Evolutionary conservation across 2,888 invertebrate species (phyloP).

Genomic region (Carabus problematicus): DNA sequence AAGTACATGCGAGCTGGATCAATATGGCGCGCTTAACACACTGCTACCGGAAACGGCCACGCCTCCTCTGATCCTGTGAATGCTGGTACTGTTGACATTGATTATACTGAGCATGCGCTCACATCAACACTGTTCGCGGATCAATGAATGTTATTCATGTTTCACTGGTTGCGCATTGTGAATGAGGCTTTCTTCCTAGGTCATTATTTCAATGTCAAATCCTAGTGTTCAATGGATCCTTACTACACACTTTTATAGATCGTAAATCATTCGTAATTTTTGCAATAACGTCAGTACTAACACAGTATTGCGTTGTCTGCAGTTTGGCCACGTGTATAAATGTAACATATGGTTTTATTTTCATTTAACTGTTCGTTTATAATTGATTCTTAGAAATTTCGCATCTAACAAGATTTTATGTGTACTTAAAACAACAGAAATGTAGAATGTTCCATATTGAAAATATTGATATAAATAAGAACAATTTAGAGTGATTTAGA

Average conservation of each 20-base stretch:
- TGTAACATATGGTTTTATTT: too few species aligned
- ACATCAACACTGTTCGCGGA: background rate
- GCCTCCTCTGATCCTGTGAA: conserved; percentile 19
- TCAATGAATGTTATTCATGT: conserved; percentile 34
- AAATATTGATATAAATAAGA: too few species aligned
- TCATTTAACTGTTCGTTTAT: too few species aligned
- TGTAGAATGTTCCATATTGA: too few species aligned
- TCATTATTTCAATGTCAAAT: conserved; percentile 32
- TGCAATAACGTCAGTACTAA: conserved; percentile 9
- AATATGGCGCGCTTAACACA: conserved; percentile 23
- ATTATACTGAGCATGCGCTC: conserved; percentile 18
- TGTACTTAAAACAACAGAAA: too few species aligned
- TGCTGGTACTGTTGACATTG: conserved; percentile 24
- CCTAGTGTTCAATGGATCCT: conserved; percentile 17
- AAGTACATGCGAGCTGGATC: background rate
- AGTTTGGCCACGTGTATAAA: too few species aligned
- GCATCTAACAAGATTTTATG: too few species aligned
- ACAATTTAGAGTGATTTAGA: too few species aligned
- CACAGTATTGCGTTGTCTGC: too few species aligned
- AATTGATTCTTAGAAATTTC: too few species aligned
- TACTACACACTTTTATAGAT: conserved; percentile 13
- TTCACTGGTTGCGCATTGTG: conserved; percentile 22
- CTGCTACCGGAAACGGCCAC: conserved; percentile 25
- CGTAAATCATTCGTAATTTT: conserved; percentile 22
- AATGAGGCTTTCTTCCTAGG: conserved; percentile 31